Evolutionary conservation across 2,113 vertebrate genomes (phyloP).

Genomic region (Guaruba guarouba): DNA sequence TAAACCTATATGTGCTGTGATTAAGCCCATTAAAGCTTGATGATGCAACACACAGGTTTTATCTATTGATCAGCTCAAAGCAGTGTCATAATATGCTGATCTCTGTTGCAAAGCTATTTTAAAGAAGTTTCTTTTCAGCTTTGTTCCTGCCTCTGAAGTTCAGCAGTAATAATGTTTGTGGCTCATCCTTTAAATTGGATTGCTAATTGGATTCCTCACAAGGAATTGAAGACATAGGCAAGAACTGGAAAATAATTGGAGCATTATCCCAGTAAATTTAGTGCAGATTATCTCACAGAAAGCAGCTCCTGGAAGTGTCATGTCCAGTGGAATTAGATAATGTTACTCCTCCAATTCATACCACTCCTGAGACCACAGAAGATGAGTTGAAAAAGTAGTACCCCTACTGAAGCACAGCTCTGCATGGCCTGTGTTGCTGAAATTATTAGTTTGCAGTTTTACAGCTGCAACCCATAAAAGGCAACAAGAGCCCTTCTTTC

Average conservation of each 20-base stretch:
- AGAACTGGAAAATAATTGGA: background rate
- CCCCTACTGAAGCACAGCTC: background rate
- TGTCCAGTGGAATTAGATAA: background rate
- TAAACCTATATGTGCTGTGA: background rate
- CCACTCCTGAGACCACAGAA: background rate
- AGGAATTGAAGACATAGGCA: background rate
- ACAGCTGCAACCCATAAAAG: background rate
- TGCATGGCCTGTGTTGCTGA: background rate
- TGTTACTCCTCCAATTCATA: background rate
- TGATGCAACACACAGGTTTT: background rate
- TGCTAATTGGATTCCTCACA: conserved; percentile 7
- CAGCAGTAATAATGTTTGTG: background rate
- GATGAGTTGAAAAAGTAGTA: background rate
- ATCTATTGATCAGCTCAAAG: background rate
- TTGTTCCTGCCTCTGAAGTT: background rate
- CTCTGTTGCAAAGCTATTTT: background rate
- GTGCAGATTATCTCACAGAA: background rate
- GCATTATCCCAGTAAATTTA: background rate
- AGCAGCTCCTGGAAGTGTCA: background rate
- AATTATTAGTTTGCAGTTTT: background rate
- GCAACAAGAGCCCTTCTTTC: background rate
- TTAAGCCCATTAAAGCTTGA: background rate
- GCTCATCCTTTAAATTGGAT: background rate
- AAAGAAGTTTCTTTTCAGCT: background rate
- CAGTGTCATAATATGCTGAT: background rate